Conservation (phyloP, 2,797 vertebrate species). For the Pteronotus mesoamericanus region DNA sequence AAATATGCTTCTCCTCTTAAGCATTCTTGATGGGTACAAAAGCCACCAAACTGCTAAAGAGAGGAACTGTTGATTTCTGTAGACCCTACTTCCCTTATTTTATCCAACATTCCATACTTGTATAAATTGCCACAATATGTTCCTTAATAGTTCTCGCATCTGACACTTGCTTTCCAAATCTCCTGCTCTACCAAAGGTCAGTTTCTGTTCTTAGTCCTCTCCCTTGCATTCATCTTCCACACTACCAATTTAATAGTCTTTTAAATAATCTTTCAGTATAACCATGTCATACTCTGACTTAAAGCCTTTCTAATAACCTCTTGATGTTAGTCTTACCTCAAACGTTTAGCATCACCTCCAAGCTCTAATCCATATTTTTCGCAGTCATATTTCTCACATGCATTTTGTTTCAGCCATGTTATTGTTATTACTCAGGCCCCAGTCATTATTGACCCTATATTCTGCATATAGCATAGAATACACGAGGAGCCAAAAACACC, state of each 20-base stretch:
- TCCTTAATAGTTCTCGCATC: neutral
- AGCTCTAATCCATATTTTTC: neutral
- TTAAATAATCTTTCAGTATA: too few species aligned
- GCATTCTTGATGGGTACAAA: neutral
- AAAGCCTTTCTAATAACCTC: neutral
- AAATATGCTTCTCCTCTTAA: neutral
- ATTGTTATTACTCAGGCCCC: neutral
- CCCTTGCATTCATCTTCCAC: neutral
- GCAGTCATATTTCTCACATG: neutral
- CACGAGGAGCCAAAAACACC: neutral
- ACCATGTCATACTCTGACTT: accelerated
- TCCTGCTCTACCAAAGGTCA: neutral
- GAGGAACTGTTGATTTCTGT: neutral
- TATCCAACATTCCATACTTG: neutral
- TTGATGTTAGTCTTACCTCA: neutral
- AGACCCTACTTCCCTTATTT: neutral
- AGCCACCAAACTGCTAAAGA: neutral
- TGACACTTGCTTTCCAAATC: neutral
- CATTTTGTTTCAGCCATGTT: neutral
- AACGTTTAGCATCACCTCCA: neutral
- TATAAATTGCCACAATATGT: neutral
- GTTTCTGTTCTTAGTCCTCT: neutral
- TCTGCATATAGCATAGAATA: neutral
- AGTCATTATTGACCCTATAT: neutral
- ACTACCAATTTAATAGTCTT: neutral